phyloP scores from a whole-genome alignment of 2,113 vertebrate genomes.

The Myxocyprinus asiaticus region DNA sequence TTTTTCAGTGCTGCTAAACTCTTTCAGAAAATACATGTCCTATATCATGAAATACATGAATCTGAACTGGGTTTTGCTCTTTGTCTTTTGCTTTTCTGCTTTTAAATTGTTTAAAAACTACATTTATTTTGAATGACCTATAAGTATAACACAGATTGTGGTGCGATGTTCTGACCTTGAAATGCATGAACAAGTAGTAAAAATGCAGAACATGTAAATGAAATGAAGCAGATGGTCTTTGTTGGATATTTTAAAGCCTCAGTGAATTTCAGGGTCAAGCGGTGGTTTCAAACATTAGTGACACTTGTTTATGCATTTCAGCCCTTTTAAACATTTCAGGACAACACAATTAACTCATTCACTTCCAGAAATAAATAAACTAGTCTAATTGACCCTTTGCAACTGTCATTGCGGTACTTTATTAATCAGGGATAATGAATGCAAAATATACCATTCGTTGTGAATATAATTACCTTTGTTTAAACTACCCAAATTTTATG shows the following conservation, averaged over 20 bases:
- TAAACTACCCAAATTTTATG: conserved; percentile 41
- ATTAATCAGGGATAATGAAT: conserved; percentile 14
- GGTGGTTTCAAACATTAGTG: not conserved
- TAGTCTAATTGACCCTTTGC: conserved; percentile 17
- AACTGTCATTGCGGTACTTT: not conserved
- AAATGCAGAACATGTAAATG: not conserved
- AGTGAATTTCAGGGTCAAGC: conserved; percentile 10
- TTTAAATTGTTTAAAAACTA: too few relatives aligned
- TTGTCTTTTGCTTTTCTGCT: too few relatives aligned
- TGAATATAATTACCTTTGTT: conserved; percentile 18
- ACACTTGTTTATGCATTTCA: conserved; percentile 11
- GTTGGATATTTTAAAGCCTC: not conserved
- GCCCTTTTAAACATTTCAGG: not conserved
- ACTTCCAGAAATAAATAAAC: conserved; percentile 4
- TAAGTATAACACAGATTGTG: not conserved
- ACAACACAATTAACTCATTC: conserved; percentile 15
- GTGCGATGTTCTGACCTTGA: conserved; percentile 7
- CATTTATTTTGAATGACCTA: not conserved
- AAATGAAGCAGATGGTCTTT: not conserved
- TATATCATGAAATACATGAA: too few relatives aligned
- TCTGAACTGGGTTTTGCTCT: too few relatives aligned
- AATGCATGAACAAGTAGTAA: not conserved
- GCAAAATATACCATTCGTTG: not conserved
- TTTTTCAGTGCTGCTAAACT: too few relatives aligned
- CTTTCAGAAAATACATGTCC: too few relatives aligned